These are phyloP conservation scores for Patiria miniata DNA, from an alignment of 35 echinoderm and acorn worm species.

Conservation along the genomic window DNA sequence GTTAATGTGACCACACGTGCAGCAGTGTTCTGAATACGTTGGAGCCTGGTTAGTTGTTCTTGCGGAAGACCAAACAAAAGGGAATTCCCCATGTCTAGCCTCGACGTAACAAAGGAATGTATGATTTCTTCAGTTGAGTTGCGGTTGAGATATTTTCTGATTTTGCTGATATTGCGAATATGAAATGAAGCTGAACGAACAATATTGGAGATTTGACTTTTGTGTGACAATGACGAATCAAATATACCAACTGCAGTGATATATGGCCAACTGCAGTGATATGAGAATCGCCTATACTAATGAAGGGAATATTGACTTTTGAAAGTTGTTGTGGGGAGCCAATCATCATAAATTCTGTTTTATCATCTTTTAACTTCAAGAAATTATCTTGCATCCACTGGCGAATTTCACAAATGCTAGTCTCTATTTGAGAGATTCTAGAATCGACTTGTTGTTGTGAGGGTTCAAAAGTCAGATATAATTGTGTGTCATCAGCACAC, in stretches of 20 bases:
- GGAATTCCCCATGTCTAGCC: no score
- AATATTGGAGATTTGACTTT: slow-evolving; percentile 7
- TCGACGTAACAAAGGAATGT: no score
- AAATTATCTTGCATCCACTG: slow-evolving; percentile 61
- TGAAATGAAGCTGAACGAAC: slow-evolving; percentile 10
- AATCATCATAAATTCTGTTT: slow-evolving; percentile 65
- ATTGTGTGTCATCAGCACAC: slow-evolving; percentile 76
- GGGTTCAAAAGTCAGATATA: slow-evolving; percentile 55
- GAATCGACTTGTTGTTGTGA: not conserved
- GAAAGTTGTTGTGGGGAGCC: slow-evolving; percentile 6
- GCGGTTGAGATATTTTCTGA: not conserved
- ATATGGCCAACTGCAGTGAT: not conserved
- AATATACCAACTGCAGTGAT: slow-evolving; percentile 17
- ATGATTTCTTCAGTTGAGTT: slow-evolving; percentile 12
- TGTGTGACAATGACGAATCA: not conserved
- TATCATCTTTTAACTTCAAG: slow-evolving; percentile 57
- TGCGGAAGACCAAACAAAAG: no score
- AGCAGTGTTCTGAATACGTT: no score
- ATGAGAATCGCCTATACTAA: slow-evolving; percentile 10
- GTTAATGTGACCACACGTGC: no score
- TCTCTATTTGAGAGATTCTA: not conserved
- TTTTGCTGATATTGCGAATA: slow-evolving; percentile 19
- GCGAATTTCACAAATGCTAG: slow-evolving; percentile 32
- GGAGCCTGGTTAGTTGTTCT: no score
- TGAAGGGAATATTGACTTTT: not conserved